Evolutionary conservation across 2,797 vertebrate species (phyloP).

Genomic region (Antrozous pallidus): DNA sequence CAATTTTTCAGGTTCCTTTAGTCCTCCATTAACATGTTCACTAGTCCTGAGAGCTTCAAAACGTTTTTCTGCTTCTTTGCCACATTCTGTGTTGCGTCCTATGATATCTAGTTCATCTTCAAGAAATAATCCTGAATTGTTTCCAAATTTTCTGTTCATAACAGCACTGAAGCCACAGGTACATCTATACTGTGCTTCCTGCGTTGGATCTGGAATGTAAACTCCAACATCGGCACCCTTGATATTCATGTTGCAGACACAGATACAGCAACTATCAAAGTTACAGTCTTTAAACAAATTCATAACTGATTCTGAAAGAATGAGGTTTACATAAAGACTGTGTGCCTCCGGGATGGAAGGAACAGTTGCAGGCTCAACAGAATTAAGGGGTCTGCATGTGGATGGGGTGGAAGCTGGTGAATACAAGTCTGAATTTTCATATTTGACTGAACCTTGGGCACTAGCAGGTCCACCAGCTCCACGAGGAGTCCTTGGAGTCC

Average conservation of each 20-base stretch:
- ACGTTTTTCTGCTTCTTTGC: slow-evolving; percentile 94
- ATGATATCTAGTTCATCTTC: slow-evolving; percentile 98
- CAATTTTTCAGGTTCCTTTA: slow-evolving; percentile 88
- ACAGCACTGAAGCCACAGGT: slow-evolving; percentile 98
- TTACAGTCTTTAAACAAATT: slow-evolving; percentile 99
- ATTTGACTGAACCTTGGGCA: slow-evolving; percentile 95
- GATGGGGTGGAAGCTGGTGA: slow-evolving; percentile 98
- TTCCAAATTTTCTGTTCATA: slow-evolving; percentile 96
- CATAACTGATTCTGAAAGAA: slow-evolving; percentile 98
- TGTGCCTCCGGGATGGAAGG: slow-evolving; percentile 97
- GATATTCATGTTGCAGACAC: slow-evolving; percentile 99
- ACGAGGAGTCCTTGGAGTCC: slow-evolving; percentile 94
- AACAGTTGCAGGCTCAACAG: slow-evolving; percentile 96
- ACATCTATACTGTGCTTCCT: slow-evolving; percentile 93
- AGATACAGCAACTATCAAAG: slow-evolving; percentile 99
- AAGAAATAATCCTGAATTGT: slow-evolving; percentile 95
- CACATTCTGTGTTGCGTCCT: slow-evolving; percentile 92
- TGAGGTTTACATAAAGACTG: slow-evolving; percentile 98
- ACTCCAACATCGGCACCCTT: slow-evolving; percentile 97
- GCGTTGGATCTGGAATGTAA: slow-evolving; percentile 94
- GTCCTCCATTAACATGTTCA: slow-evolving; percentile 85
- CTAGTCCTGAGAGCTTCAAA: slow-evolving; percentile 92
- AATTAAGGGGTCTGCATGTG: slow-evolving; percentile 95
- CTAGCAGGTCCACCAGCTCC: slow-evolving; percentile 93
- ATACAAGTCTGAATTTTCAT: slow-evolving; percentile 97